Conservation (phyloP, 2,113 vertebrate genomes). For the Callorhinus ursinus region DNA sequence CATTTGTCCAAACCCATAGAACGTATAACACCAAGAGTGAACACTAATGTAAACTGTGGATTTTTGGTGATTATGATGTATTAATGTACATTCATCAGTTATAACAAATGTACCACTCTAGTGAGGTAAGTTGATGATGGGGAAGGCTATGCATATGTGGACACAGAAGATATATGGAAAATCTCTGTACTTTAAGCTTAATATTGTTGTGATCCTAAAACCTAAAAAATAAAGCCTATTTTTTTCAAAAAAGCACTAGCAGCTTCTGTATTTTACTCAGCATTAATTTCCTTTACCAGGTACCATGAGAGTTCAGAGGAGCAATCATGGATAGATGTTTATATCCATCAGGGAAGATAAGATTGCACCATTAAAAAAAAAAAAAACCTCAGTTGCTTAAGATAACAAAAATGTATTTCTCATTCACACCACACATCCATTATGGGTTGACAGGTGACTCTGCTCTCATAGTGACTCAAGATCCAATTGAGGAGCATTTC, state of each 20-base stretch:
- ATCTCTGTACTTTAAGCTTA: neutral
- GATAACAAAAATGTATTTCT: slow-evolving; percentile 4
- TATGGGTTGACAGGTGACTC: neutral
- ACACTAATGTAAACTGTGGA: neutral
- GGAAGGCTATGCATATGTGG: neutral
- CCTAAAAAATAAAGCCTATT: neutral
- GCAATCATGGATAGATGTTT: neutral
- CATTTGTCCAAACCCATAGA: neutral
- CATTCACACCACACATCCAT: neutral
- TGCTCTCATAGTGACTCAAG: neutral
- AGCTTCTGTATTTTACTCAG: neutral
- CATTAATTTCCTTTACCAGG: slow-evolving; percentile 8
- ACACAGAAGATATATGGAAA: neutral
- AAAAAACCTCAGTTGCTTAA: neutral
- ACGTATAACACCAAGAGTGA: neutral
- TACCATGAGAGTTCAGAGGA: neutral
- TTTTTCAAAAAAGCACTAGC: neutral
- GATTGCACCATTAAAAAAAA: neutral
- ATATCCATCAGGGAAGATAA: neutral
- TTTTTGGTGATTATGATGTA: neutral
- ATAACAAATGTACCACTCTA: neutral
- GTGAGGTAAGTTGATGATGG: neutral
- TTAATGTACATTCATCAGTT: neutral
- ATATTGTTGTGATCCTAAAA: neutral
- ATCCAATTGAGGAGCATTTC: neutral